Conservation (phyloP, 2,888 invertebrate species). For the Andrena camellia region DNA sequence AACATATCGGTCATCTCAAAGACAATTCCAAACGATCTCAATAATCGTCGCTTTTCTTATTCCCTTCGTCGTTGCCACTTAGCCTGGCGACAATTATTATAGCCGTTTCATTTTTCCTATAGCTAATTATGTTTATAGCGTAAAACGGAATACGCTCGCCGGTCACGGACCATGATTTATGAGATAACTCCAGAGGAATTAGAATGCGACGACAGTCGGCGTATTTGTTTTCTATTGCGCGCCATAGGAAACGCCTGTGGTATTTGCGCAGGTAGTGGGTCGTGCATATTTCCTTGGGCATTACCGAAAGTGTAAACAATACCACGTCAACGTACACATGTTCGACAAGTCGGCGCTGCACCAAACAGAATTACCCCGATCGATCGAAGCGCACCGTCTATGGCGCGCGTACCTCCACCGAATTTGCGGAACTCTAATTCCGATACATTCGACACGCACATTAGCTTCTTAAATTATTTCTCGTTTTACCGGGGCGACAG, state of each 20-base stretch:
- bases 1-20: no score
- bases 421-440: not conserved
- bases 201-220: not conserved
- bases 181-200: conserved; percentile 17
- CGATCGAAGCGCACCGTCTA: not conserved
- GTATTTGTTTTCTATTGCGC: conserved; percentile 18
- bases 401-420: not conserved
- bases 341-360: conserved; percentile 18
- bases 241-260: not conserved
- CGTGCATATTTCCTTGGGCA: conserved; percentile 7
- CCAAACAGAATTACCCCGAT: conserved; percentile 2
- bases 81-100: not conserved
- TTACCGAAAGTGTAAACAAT: conserved; percentile 37
- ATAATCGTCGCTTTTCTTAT: not conserved
- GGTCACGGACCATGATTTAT: conserved; percentile 5
- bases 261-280: conserved; percentile 14
- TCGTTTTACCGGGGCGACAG: no score
- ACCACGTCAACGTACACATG: not conserved
- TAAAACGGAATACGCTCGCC: not conserved
- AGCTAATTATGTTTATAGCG: not conserved
- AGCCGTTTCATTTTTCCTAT: not conserved
- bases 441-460: not conserved
- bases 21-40: no score
- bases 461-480: not conserved
- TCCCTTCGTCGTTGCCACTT: no score